A percentile compares a stretch with the other conserved stretches of the same genome.
Evolutionary conservation across 2,888 invertebrate species (phyloP).

Genomic region (Phasia obesa): DNA sequence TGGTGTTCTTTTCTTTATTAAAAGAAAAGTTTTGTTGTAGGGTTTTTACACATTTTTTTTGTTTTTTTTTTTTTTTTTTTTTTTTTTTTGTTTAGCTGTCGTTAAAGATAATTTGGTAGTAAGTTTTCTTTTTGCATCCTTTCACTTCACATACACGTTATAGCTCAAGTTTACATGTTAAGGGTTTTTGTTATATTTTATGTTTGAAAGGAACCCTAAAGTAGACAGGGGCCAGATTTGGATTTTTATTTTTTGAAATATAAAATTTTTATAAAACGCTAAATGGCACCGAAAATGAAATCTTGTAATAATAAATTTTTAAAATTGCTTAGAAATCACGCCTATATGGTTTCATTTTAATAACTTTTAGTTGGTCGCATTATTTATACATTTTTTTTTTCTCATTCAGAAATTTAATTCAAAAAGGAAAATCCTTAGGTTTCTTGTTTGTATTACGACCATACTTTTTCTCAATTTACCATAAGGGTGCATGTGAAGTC

Average conservation of each 20-base stretch:
- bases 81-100: slow-evolving; percentile 50
- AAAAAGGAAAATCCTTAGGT: no score
- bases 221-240: slow-evolving; percentile 14
- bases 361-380: no score
- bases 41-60: slow-evolving; percentile 27
- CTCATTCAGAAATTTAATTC: no score
- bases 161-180: slow-evolving; percentile 64
- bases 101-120: slow-evolving; percentile 57
- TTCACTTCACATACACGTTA: slow-evolving; percentile 46
- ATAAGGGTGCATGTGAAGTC: no score
- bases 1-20: slow-evolving; percentile 36
- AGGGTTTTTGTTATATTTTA: slow-evolving; percentile 23
- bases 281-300: not conserved
- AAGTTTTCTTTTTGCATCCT: slow-evolving; percentile 36
- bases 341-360: no score
- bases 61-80: no score
- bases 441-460: no score
- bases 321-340: no score
- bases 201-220: slow-evolving; percentile 17
- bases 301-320: no score
- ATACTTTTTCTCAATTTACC: no score
- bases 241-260: not conserved
- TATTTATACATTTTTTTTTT: no score
- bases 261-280: not conserved
- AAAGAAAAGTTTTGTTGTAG: slow-evolving; percentile 39